phyloP scores from a whole-genome alignment of 2,113 vertebrate species.

The Caloenas nicobarica region DNA sequence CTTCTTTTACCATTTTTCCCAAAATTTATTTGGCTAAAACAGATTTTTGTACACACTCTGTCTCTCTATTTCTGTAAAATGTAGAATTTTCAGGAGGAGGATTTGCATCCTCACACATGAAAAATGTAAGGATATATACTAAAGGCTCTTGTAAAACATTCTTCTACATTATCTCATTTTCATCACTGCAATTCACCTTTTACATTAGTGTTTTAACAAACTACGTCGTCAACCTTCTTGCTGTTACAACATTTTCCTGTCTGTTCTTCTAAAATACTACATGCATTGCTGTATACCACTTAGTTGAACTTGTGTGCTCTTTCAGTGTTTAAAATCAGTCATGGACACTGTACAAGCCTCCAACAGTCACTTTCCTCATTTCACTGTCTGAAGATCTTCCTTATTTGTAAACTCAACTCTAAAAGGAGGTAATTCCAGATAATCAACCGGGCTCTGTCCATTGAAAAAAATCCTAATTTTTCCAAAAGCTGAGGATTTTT shows the following conservation, averaged over 20 bases:
- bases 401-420: background rate
- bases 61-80: background rate
- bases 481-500: background rate
- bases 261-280: background rate
- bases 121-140: background rate
- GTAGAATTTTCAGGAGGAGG: background rate
- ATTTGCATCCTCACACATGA: background rate
- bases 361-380: background rate
- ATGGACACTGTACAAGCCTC: background rate
- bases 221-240: background rate
- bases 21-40: background rate
- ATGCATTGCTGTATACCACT: background rate
- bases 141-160: background rate
- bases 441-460: background rate
- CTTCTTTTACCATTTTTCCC: background rate
- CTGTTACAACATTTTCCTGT: background rate
- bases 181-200: background rate
- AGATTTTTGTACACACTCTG: background rate
- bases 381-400: background rate
- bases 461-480: background rate
- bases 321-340: background rate
- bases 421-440: background rate
- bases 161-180: background rate
- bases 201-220: background rate
- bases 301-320: background rate